Base-by-base conservation (phyloP, 2,797 vertebrate genomes). In the Poeciliopsis presidionis region DNA sequence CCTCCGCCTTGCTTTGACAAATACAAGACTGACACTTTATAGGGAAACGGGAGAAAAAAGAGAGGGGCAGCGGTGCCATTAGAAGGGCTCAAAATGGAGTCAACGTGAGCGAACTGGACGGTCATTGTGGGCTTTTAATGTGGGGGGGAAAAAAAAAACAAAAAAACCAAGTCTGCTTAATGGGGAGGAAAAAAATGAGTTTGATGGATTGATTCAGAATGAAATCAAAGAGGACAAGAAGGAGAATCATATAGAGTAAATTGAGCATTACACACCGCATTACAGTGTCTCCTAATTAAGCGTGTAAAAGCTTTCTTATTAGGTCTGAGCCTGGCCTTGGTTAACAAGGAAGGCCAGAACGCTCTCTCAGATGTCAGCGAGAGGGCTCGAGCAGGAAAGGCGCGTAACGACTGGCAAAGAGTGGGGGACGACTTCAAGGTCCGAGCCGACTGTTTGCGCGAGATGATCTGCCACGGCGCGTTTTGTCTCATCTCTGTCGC, bases 271-370 rank as follows among this genome's bases (percentile, higher is more conserved):
- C 89, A 91, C 92, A 92, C 88, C 88, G 90, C 93, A 93, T 94
- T 94, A 94, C 90, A 88, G 90, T 92, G 91, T 92, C 91, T 93
- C 92, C 94, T 95, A 95, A 95, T 96, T 94, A 94, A 91, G 83
- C 87, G 85, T 91, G 93, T 95, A 95, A 95, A 95, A 95, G 95
- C 93, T 92, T 95, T 94, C 93, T 93, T 91, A 94, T 95, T 94
- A 94, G 93, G 90, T 93, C 91, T 82, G 91, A 93, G 94, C 88
- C 85, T 83, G 74, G 84, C 74, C 84, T 87, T 83, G 25, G 87
- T 86, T 90, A 91, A 89, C 76, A 79, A 92, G 89, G 87, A 83
- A 78, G 86, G 83, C 90, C 87, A 90, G 89, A 86, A 88, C 45
- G 82, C 85, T 80, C 86, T 90, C 78, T 87, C 78, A 5, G 73